Evolutionary conservation across 2,888 invertebrate species (phyloP).

Genomic region (Heliconius ethilla): DNA sequence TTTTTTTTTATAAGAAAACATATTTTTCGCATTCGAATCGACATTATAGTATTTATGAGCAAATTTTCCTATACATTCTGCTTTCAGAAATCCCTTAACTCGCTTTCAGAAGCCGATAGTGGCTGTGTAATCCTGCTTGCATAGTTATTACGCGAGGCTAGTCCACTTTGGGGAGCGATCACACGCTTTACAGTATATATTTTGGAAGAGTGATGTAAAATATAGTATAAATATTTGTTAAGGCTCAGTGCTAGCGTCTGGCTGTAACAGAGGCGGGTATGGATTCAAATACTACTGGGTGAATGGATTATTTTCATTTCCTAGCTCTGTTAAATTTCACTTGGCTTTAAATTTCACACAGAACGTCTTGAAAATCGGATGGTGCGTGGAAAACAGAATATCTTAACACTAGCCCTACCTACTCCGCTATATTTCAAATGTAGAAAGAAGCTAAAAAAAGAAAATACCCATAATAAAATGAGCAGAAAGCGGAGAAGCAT

Average conservation of each 20-base stretch:
- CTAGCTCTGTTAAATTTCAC: neutral
- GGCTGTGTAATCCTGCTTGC: slow-evolving; percentile 1
- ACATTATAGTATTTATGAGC: slow-evolving; percentile 8
- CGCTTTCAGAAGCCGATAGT: neutral
- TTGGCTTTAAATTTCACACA: neutral
- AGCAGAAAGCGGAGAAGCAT: neutral
- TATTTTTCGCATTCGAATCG: neutral
- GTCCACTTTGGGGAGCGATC: neutral
- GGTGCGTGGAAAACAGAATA: neutral
- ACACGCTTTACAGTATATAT: neutral
- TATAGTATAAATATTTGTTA: neutral
- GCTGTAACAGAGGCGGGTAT: neutral
- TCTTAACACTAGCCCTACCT: neutral
- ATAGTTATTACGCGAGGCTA: slow-evolving; percentile 2
- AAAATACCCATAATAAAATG: neutral
- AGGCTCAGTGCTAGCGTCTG: neutral
- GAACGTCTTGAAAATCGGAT: neutral
- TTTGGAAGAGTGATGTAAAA: neutral
- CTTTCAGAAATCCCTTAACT: slow-evolving; percentile 11
- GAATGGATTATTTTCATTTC: neutral
- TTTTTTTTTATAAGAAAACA: neutral
- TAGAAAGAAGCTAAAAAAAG: neutral
- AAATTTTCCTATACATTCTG: neutral
- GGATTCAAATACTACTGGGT: neutral
- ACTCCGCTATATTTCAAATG: neutral